These are phyloP conservation scores for Oeneis ivallda DNA, from an alignment of 2,888 invertebrate species.

Conservation along the genomic window DNA sequence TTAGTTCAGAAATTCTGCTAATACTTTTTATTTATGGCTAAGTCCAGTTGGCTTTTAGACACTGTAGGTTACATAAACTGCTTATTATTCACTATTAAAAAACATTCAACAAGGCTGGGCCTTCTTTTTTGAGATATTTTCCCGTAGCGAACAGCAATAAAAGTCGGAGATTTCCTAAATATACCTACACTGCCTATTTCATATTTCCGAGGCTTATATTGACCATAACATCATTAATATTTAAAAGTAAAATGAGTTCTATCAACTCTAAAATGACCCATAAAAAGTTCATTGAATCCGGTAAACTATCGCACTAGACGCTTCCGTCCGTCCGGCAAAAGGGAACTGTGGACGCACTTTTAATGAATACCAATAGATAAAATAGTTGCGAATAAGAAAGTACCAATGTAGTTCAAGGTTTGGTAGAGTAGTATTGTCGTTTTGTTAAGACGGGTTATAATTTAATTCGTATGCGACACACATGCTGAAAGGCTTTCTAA, in stretches of 20 bases:
- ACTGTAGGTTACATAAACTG: too few species aligned
- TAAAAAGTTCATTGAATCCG: conserved; percentile 71
- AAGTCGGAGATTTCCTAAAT: conserved; percentile 4
- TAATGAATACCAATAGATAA: conserved; percentile 57
- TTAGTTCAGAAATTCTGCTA: too few species aligned
- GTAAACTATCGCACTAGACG: conserved; percentile 60
- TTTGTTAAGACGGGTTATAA: conserved; percentile 41
- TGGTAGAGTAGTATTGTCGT: conserved; percentile 19
- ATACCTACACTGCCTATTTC: not conserved
- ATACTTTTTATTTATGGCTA: too few species aligned
- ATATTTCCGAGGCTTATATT: conserved; percentile 13
- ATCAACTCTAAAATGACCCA: conserved; percentile 51
- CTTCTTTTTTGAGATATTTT: too few species aligned
- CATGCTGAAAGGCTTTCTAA: conserved; percentile 40
- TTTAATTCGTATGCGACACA: conserved; percentile 42
- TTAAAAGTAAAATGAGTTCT: conserved; percentile 32
- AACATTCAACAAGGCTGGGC: too few species aligned
- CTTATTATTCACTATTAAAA: too few species aligned
- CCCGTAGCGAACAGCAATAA: not conserved
- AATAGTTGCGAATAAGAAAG: conserved; percentile 31
- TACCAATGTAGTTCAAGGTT: conserved; percentile 14
- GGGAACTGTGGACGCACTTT: conserved; percentile 48
- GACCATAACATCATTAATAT: conserved; percentile 38
- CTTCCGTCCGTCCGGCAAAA: conserved; percentile 69
- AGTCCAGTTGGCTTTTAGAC: too few species aligned